phyloP scores from a whole-genome alignment of 2,113 vertebrate species.

The Pelodiscus sinensis region DNA sequence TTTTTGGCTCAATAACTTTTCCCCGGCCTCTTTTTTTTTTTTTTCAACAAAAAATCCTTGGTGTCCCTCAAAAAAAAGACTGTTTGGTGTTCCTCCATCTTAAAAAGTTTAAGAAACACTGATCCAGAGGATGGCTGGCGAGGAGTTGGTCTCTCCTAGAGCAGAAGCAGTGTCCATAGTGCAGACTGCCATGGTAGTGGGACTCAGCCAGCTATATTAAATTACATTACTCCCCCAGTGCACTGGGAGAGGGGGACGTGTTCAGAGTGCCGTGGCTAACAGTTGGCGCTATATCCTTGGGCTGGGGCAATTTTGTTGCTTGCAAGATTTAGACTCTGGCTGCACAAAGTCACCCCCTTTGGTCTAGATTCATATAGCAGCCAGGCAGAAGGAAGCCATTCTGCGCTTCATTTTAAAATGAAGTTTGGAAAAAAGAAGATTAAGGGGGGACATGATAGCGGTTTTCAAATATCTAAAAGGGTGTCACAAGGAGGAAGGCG shows the following conservation, averaged over 20 bases:
- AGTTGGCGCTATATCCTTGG: neutral
- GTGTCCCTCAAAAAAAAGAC: too few relatives aligned
- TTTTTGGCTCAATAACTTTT: too few relatives aligned
- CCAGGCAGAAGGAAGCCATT: neutral
- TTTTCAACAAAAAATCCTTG: too few relatives aligned
- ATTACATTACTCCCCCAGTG: neutral
- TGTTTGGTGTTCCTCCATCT: too few relatives aligned
- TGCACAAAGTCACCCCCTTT: neutral
- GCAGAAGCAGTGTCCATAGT: neutral
- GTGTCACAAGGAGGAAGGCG: too few relatives aligned
- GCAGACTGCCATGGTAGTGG: neutral
- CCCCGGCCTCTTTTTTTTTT: too few relatives aligned
- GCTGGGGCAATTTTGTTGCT: neutral
- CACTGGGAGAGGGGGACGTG: neutral
- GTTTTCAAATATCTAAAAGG: too few relatives aligned
- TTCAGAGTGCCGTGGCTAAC: neutral
- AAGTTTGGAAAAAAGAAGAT: too few relatives aligned
- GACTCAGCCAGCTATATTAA: neutral
- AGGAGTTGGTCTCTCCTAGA: neutral
- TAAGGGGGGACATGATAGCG: too few relatives aligned
- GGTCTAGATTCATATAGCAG: neutral
- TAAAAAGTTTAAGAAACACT: too few relatives aligned
- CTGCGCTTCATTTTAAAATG: neutral
- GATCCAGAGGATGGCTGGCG: neutral
- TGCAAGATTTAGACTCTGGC: fast-evolving